Evolutionary conservation across 2,888 invertebrate genomes (phyloP), one percentile per base, ranked within the genome.

Genomic region (Xestia sexstrigata): DNA sequence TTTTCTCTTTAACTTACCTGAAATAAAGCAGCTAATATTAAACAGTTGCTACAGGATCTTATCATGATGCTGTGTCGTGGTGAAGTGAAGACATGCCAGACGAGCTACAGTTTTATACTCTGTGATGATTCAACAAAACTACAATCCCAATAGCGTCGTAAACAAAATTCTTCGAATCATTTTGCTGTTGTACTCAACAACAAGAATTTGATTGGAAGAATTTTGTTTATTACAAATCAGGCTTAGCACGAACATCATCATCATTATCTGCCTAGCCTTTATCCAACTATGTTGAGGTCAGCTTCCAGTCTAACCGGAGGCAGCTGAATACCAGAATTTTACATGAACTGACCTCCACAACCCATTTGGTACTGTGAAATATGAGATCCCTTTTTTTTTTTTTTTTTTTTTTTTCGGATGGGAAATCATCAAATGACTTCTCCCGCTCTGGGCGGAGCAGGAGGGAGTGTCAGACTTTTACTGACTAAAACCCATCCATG

Each of bases 141-240:
- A 69, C 26, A 55, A 30, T 45, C 5, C 17, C 11, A n/a, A 49
- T 8, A 66, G 23, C 42, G 45, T 65, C 8, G 35, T 47, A 45
- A 60, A 76, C 76, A 81, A 70, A 65, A 81, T 76, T 81, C 69
- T 70, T 66, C 45, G 3, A 9, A 9, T 15, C 6, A 47, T n/a
- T 63, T 30, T 20, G 30, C 65, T 65, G 6, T 30, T 65, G n/a
- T 13, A 55, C 13, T 55, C 26, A 55, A 55, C 55, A 52, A 23
- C 52, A 13, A 13, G 6, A 55, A 23, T 15, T 6, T 55, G n/a
- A 55, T 55, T n/a, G 55, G 13, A 55, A 55, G 55, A 55, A 55
- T 55, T 55, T 55, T 55, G 26, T 49, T 55, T 55, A 26, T 55
- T 15, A 65, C 42, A 65, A 42, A 23, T 65, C 65, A 15, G 65